These are phyloP conservation scores for Drosophila gunungcola DNA, from an alignment of 1,140 invertebrate species.

Conservation along the genomic window DNA sequence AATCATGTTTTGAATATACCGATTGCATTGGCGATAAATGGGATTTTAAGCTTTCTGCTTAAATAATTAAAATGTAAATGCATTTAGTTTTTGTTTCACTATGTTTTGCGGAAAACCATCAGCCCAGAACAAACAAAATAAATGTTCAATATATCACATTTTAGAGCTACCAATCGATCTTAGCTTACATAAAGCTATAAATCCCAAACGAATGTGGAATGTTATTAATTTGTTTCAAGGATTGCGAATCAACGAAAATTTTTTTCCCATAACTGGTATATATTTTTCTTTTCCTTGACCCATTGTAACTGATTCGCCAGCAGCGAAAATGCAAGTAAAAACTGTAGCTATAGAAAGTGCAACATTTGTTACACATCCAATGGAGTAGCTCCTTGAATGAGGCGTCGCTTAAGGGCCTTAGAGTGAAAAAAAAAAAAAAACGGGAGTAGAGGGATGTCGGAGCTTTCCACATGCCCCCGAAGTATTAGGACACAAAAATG, in stretches of 20 bases:
- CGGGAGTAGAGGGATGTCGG: conserved; percentile 13
- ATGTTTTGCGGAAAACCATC: not conserved
- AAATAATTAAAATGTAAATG: no score
- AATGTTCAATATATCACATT: no score
- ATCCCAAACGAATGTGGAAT: not conserved
- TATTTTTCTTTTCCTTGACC: conserved; percentile 28
- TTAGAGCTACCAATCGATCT: not conserved
- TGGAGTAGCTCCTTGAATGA: conserved; percentile 30
- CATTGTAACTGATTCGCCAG: conserved; percentile 62
- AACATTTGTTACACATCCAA: conserved; percentile 53
- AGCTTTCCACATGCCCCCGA: conserved; percentile 68
- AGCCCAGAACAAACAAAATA: no score
- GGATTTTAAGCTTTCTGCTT: no score
- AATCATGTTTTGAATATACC: no score
- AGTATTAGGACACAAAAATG: conserved; percentile 73
- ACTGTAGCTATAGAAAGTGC: conserved; percentile 34
- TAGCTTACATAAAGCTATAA: not conserved
- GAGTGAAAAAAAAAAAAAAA: conserved; percentile 1
- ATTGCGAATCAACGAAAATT: conserved; percentile 12
- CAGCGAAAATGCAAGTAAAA: conserved; percentile 17
- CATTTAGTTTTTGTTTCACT: not conserved
- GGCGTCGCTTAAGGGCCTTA: conserved; percentile 28
- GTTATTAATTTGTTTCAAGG: conserved; percentile 15
- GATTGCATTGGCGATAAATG: no score
- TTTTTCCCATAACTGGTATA: not conserved